These are phyloP conservation scores for Eubucco bourcierii DNA, from an alignment of 2,113 vertebrate genomes.

Conservation along the genomic window DNA sequence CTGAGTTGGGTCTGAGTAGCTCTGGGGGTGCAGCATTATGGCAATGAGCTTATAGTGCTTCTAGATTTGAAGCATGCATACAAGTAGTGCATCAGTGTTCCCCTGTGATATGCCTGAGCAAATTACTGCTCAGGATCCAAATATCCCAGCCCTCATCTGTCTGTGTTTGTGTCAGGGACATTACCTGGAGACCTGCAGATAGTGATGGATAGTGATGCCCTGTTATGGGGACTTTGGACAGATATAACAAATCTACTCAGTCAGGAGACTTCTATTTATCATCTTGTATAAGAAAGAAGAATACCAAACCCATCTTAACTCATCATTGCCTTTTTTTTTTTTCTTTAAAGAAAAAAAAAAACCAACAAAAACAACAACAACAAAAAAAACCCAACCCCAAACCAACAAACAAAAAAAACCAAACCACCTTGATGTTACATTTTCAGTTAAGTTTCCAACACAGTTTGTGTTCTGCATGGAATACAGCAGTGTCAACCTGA, in stretches of 20 bases:
- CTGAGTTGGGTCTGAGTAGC: neutral
- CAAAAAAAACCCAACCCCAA: neutral
- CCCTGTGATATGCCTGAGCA: neutral
- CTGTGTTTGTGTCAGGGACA: neutral
- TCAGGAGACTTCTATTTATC: neutral
- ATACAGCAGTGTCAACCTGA: neutral
- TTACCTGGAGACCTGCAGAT: neutral
- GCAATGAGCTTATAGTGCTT: neutral
- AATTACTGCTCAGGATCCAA: neutral
- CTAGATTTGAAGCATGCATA: neutral
- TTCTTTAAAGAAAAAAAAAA: neutral
- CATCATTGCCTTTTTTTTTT: neutral
- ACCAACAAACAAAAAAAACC: too few species aligned
- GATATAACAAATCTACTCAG: neutral
- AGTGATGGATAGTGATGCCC: neutral
- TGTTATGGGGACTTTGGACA: neutral
- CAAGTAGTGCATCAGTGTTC: neutral
- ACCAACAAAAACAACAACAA: too few species aligned
- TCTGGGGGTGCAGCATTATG: neutral
- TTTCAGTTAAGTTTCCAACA: neutral
- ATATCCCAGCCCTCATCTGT: neutral
- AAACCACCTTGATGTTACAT: neutral
- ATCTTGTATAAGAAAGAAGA: neutral
- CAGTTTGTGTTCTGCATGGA: neutral
- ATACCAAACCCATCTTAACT: neutral